Conservation (phyloP, 2,797 vertebrate genomes). For the Enteromius paludinosus region DNA sequence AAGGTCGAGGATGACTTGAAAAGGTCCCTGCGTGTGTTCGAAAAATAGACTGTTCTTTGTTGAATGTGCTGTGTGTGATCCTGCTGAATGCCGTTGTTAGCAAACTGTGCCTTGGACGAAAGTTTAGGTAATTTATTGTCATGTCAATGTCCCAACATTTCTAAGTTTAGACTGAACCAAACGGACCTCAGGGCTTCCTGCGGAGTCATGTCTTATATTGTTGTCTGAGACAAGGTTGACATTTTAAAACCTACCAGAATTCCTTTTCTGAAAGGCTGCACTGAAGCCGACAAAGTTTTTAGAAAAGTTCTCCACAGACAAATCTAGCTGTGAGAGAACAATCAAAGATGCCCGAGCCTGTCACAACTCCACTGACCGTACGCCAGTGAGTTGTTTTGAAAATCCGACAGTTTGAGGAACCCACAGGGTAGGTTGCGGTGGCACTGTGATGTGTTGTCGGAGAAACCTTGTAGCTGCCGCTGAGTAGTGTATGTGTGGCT, state of each 20-base stretch:
- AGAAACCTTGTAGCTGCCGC: constrained; percentile 31
- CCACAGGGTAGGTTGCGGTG: constrained; percentile 36
- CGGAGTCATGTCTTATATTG: constrained; percentile 19
- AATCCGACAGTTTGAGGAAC: constrained; percentile 15
- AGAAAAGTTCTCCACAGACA: constrained; percentile 20
- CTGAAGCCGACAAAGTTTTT: background rate
- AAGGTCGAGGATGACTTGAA: background rate
- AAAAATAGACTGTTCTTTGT: constrained; percentile 31
- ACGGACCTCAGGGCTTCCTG: background rate
- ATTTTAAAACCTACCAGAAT: constrained; percentile 26
- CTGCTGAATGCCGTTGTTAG: constrained; percentile 11
- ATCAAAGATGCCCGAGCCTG: constrained; percentile 39
- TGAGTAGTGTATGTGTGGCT: constrained; percentile 4
- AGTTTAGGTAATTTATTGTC: constrained; percentile 39
- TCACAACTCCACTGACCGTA: constrained; percentile 19
- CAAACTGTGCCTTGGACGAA: background rate
- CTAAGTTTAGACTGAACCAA: constrained; percentile 24
- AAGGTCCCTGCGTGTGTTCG: constrained; percentile 21
- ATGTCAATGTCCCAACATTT: constrained; percentile 19
- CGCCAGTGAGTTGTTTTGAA: constrained; percentile 50
- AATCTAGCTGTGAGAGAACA: constrained; percentile 36
- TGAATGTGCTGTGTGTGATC: background rate
- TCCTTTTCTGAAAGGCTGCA: background rate
- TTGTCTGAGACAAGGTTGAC: constrained; percentile 44
- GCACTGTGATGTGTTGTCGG: constrained; percentile 11